Percentiles rank a stretch among this genome's conserved stretches.
These are phyloP conservation scores for Neomonachus schauinslandi DNA, from an alignment of 2,113 vertebrate species.

Conservation along the genomic window DNA sequence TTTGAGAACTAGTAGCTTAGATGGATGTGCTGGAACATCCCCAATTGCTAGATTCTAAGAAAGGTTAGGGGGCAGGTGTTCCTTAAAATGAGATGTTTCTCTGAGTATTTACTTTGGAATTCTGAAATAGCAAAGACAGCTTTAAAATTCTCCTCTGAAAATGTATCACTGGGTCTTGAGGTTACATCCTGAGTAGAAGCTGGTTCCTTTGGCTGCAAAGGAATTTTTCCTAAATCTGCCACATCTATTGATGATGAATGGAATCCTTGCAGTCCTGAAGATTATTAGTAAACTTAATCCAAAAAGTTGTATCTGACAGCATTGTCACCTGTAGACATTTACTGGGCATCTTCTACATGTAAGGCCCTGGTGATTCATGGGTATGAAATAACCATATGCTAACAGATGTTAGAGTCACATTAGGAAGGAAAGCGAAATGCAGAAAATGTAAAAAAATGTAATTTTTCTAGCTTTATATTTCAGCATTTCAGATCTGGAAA, in stretches of 20 bases:
- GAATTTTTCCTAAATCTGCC: background rate
- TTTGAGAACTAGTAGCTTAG: background rate
- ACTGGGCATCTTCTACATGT: background rate
- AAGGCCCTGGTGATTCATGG: background rate
- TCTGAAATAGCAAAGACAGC: background rate
- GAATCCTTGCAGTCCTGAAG: background rate
- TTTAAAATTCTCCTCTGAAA: conserved; percentile 45
- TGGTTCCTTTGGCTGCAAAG: background rate
- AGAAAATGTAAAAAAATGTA: background rate
- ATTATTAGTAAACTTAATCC: background rate
- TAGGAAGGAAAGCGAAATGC: background rate
- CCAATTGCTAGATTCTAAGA: background rate
- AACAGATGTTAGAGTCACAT: background rate
- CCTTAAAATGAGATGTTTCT: background rate
- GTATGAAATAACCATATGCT: background rate
- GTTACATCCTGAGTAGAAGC: background rate
- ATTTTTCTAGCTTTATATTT: background rate
- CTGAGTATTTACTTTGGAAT: background rate
- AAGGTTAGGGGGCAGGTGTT: background rate
- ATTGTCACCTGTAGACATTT: background rate
- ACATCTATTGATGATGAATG: conserved; percentile 17
- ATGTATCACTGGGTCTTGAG: background rate
- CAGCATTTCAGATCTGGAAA: background rate
- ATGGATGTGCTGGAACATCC: background rate
- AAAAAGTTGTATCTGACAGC: background rate